Percentiles rank a stretch among this genome's conserved stretches.
Evolutionary conservation across 1,140 invertebrate species (phyloP).

Genomic region (Branchinecta lindahli): DNA sequence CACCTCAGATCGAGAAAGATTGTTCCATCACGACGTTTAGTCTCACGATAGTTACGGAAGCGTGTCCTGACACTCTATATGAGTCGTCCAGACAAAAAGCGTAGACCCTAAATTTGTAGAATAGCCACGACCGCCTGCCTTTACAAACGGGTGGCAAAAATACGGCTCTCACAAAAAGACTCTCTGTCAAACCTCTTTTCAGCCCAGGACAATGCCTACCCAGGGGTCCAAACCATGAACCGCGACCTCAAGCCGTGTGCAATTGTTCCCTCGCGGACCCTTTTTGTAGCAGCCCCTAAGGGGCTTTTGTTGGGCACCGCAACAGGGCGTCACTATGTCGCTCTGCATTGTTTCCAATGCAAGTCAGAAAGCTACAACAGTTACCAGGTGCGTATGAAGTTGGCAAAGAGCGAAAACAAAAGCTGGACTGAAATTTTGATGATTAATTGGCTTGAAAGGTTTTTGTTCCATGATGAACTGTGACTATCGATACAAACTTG

Average conservation of each 20-base stretch:
- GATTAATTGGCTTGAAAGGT: slow-evolving; percentile 5
- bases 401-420: background rate
- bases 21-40: too few species aligned
- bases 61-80: too few species aligned
- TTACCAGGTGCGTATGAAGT: background rate
- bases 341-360: background rate
- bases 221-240: slow-evolving; percentile 10
- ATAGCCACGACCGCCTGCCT: slow-evolving; percentile 5
- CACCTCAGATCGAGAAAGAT: too few species aligned
- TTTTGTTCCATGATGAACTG: background rate
- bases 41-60: too few species aligned
- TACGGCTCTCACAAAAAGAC: slow-evolving; percentile 6
- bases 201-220: slow-evolving; percentile 7
- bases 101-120: background rate
- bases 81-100: background rate
- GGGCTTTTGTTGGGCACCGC: slow-evolving; percentile 2
- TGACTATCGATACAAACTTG: background rate
- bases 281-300: background rate
- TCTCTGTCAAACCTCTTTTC: slow-evolving; percentile 9
- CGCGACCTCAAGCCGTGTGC: background rate
- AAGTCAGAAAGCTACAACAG: slow-evolving; percentile 6
- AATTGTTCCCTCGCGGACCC: background rate
- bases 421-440: background rate
- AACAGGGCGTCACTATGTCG: slow-evolving; percentile 5
- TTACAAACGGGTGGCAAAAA: slow-evolving; percentile 8